A percentile compares a stretch with the other conserved stretches of the same genome.
These are phyloP conservation scores for Drosophila sucinea DNA, from an alignment of 1,140 invertebrate genomes.

Conservation along the genomic window DNA sequence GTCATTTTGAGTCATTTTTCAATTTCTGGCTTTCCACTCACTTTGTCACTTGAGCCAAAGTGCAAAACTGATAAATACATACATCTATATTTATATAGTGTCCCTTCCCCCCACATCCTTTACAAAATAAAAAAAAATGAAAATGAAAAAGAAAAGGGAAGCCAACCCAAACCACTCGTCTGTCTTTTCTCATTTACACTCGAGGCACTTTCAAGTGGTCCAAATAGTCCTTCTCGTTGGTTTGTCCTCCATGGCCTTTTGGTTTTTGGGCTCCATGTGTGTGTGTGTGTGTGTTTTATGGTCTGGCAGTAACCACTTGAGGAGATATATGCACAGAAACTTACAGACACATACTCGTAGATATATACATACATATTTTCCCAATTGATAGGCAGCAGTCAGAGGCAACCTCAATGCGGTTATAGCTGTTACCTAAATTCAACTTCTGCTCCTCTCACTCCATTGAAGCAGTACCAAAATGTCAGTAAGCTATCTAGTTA, in stretches of 20 bases:
- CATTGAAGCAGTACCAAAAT: slow-evolving; percentile 45
- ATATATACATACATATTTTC: slow-evolving; percentile 42
- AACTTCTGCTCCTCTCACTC: background rate
- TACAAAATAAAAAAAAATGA: slow-evolving; percentile 23
- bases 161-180: slow-evolving; percentile 31
- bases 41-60: slow-evolving; percentile 60
- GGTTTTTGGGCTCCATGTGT: background rate
- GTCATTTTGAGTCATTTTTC: slow-evolving; percentile 50
- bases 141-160: slow-evolving; percentile 20
- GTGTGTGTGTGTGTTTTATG: slow-evolving; percentile 56
- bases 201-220: slow-evolving; percentile 61
- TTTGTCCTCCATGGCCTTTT: slow-evolving; percentile 11
- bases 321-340: slow-evolving; percentile 42
- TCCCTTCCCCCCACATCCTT: background rate
- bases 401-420: slow-evolving; percentile 42
- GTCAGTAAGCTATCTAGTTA: slow-evolving; percentile 8
- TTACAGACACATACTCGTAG: background rate
- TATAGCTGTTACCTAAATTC: slow-evolving; percentile 36
- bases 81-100: background rate
- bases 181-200: slow-evolving; percentile 76
- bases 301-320: slow-evolving; percentile 49
- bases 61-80: slow-evolving; percentile 72
- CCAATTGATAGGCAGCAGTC: slow-evolving; percentile 57
- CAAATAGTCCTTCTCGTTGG: slow-evolving; percentile 34
- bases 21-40: slow-evolving; percentile 33